Conservation (phyloP, 2,888 invertebrate genomes). For the Pristionchus exspectatus region DNA sequence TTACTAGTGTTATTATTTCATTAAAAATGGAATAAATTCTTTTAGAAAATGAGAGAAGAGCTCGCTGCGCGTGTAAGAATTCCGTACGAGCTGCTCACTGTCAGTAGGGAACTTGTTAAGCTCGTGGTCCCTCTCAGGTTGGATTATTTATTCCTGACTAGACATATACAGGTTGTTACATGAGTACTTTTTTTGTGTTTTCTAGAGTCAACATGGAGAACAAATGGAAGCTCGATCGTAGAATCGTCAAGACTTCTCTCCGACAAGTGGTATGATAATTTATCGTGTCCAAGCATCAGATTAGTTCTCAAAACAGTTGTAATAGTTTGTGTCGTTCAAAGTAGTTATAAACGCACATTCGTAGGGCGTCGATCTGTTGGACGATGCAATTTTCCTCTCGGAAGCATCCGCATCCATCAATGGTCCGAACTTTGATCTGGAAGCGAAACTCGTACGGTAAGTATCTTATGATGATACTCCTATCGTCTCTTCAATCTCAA, state of each 20-base stretch:
- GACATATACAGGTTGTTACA: not conserved
- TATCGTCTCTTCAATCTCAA: not conserved
- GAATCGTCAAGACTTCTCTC: constrained; percentile 69
- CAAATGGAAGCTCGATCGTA: constrained; percentile 70
- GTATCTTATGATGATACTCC: not conserved
- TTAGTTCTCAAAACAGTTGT: not conserved
- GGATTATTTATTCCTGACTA: not conserved
- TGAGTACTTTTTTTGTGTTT: not conserved
- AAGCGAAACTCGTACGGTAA: constrained; percentile 83
- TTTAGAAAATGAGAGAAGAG: constrained; percentile 76
- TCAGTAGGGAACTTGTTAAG: constrained; percentile 70
- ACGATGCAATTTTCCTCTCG: constrained; percentile 86
- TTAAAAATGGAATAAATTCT: not conserved
- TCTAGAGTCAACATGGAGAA: constrained; percentile 74
- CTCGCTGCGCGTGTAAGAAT: constrained; percentile 72
- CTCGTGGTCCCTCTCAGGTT: constrained; percentile 67
- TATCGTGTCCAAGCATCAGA: not conserved
- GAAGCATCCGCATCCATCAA: constrained; percentile 85
- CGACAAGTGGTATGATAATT: constrained; percentile 62
- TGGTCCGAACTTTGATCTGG: constrained; percentile 88
- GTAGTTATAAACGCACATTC: not conserved
- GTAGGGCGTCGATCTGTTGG: constrained; percentile 83
- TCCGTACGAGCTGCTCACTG: constrained; percentile 69
- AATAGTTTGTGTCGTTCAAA: not conserved
- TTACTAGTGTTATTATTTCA: not conserved